Percentiles rank a stretch among this genome's conserved stretches.
Evolutionary conservation across 2,113 vertebrate genomes (phyloP).

Genomic region (Aspiorhynchus laticeps): DNA sequence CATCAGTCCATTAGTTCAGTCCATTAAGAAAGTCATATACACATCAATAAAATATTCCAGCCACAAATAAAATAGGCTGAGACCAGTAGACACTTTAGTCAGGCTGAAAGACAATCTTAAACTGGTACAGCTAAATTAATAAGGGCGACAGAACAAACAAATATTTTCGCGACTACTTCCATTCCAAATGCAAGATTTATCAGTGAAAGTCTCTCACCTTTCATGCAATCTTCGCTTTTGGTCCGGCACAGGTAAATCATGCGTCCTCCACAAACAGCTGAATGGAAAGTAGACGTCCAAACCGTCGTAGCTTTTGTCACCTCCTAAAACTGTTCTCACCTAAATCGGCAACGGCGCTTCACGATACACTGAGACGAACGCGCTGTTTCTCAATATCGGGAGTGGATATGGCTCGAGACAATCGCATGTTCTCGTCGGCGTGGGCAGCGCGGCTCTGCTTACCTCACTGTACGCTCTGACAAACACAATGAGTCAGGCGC

Average conservation of each 20-base stretch:
- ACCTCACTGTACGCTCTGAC: background rate
- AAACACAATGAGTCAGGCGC: background rate
- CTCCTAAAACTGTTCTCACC: background rate
- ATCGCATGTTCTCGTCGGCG: background rate
- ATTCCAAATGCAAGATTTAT: background rate
- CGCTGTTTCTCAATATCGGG: background rate
- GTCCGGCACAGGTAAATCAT: constrained; percentile 23
- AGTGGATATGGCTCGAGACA: background rate
- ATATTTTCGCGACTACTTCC: background rate
- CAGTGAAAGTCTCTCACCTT: constrained; percentile 33
- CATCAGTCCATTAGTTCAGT: background rate
- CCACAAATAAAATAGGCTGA: background rate
- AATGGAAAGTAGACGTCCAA: background rate
- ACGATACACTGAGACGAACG: background rate
- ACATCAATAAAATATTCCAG: background rate
- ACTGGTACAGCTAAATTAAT: background rate
- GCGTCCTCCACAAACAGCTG: background rate
- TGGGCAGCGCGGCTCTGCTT: constrained; percentile 22
- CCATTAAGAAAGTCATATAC: background rate
- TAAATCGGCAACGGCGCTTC: background rate
- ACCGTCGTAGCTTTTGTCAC: background rate
- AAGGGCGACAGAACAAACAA: background rate
- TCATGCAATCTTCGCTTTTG: constrained; percentile 26
- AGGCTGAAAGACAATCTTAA: background rate
- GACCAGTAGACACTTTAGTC: background rate